These are phyloP conservation scores for Plebejus argus DNA, from an alignment of 2,888 invertebrate species.

Conservation along the genomic window DNA sequence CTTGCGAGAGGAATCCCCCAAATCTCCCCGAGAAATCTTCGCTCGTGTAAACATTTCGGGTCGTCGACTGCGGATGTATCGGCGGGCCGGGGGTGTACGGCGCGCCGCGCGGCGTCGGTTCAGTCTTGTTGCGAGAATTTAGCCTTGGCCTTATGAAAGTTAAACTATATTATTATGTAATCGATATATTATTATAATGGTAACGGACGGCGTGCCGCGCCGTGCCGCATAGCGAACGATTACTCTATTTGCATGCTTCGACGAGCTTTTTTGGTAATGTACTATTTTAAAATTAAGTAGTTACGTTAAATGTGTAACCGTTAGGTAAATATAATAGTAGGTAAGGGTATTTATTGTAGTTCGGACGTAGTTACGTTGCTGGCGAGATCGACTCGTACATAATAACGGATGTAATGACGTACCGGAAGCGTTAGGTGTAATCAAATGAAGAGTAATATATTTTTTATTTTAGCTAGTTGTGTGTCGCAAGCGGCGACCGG, in stretches of 20 bases:
- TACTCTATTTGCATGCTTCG: conserved; percentile 81
- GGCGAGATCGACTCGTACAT: conserved; percentile 75
- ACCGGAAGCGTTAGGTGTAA: conserved; percentile 72
- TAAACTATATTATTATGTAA: conserved; percentile 69
- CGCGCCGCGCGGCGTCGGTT: conserved; percentile 68
- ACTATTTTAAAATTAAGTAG: conserved; percentile 77
- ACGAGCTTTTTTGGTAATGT: conserved; percentile 81
- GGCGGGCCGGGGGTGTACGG: conserved; percentile 50
- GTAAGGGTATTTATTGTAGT: conserved; percentile 80
- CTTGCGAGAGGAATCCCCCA: conserved; percentile 56
- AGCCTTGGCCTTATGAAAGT: conserved; percentile 81
- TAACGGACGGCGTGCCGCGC: conserved; percentile 66
- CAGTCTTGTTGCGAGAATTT: conserved; percentile 80
- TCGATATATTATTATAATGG: conserved; percentile 66
- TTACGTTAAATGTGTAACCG: conserved; percentile 78
- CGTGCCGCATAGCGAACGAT: conserved; percentile 74
- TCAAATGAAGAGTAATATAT: conserved; percentile 75
- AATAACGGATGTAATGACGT: conserved; percentile 74
- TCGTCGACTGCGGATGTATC: conserved; percentile 32
- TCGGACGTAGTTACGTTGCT: conserved; percentile 74
- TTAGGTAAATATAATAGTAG: conserved; percentile 75
- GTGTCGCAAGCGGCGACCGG: conserved; percentile 65
- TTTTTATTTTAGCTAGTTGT: conserved; percentile 80
- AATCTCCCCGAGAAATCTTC: conserved; percentile 40
- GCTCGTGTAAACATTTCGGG: conserved; percentile 33